phyloP scores from a whole-genome alignment of 1,140 invertebrate genomes.

The Myzus persicae region DNA sequence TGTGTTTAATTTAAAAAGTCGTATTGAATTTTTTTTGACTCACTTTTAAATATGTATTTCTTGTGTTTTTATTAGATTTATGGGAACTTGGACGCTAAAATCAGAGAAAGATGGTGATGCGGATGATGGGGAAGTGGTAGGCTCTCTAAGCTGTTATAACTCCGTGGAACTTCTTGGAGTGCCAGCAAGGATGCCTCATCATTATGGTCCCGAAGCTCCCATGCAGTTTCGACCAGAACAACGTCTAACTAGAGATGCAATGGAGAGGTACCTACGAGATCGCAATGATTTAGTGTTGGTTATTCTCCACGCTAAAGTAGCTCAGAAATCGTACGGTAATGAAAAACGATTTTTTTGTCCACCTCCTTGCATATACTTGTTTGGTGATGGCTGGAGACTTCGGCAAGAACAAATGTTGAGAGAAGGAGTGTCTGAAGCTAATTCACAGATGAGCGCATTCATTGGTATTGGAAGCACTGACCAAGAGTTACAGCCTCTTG shows the following conservation, averaged over 20 bases:
- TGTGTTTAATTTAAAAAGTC: not conserved
- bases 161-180: conserved; percentile 31
- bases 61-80: conserved; percentile 44
- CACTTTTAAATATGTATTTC: not conserved
- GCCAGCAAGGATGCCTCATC: conserved; percentile 72
- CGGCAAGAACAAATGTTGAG: conserved; percentile 89
- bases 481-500: conserved; percentile 98
- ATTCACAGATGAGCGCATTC: conserved; percentile 93
- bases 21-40: not conserved
- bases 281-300: conserved; percentile 95
- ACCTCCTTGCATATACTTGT: conserved; percentile 98
- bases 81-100: conserved; percentile 57
- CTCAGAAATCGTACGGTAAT: conserved; percentile 99
- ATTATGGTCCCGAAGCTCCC: conserved; percentile 75
- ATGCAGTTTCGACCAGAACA: conserved; percentile 81
- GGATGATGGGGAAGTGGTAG: conserved; percentile 49
- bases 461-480: conserved; percentile 99
- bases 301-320: conserved; percentile 97
- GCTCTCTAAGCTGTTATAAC: conserved; percentile 52
- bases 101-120: conserved; percentile 56
- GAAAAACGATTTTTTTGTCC: conserved; percentile 99
- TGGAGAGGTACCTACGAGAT: conserved; percentile 94
- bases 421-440: conserved; percentile 88
- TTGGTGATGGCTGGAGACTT: conserved; percentile 96
- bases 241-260: conserved; percentile 88